Evolutionary conservation across 2,888 invertebrate species (phyloP).

Genomic region (Caenorhabditis drosophilae): DNA sequence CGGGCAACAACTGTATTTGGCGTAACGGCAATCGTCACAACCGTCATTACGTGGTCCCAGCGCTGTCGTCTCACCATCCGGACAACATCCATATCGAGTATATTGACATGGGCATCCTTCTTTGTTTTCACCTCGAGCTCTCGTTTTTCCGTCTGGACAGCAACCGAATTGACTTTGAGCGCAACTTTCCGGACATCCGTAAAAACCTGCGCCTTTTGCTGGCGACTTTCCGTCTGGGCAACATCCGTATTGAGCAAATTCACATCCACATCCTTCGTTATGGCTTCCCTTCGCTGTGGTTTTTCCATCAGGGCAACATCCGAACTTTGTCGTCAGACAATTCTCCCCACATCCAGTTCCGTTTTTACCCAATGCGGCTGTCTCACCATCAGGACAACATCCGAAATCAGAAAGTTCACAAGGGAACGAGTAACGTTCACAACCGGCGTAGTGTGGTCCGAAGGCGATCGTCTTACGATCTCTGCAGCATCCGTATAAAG

Average conservation of each 20-base stretch:
- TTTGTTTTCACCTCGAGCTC: slow-evolving; percentile 82
- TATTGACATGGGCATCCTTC: slow-evolving; percentile 75
- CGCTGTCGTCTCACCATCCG: slow-evolving; percentile 71
- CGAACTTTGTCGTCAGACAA: slow-evolving; percentile 67
- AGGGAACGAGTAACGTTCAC: slow-evolving; percentile 63
- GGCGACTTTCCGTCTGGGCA: slow-evolving; percentile 72
- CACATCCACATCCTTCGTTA: slow-evolving; percentile 70
- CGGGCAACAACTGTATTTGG: slow-evolving; percentile 67
- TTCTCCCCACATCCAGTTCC: slow-evolving; percentile 75
- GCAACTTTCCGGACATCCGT: slow-evolving; percentile 78
- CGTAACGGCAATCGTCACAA: slow-evolving; percentile 73
- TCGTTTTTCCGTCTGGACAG: slow-evolving; percentile 82
- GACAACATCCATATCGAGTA: slow-evolving; percentile 69
- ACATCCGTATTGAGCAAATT: slow-evolving; percentile 72
- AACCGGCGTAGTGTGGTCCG: slow-evolving; percentile 70
- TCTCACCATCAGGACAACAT: slow-evolving; percentile 84
- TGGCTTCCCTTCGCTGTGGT: slow-evolving; percentile 65
- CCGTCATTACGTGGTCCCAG: slow-evolving; percentile 79
- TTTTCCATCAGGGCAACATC: slow-evolving; percentile 70
- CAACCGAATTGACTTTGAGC: slow-evolving; percentile 78
- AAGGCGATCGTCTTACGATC: slow-evolving; percentile 71
- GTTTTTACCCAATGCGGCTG: slow-evolving; percentile 84
- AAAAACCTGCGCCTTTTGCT: slow-evolving; percentile 77
- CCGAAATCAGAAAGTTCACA: slow-evolving; percentile 77
- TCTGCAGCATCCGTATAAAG: slow-evolving; percentile 72